Conservation (phyloP, 2,888 invertebrate genomes). For the Eutolmus rufibarbis region DNA sequence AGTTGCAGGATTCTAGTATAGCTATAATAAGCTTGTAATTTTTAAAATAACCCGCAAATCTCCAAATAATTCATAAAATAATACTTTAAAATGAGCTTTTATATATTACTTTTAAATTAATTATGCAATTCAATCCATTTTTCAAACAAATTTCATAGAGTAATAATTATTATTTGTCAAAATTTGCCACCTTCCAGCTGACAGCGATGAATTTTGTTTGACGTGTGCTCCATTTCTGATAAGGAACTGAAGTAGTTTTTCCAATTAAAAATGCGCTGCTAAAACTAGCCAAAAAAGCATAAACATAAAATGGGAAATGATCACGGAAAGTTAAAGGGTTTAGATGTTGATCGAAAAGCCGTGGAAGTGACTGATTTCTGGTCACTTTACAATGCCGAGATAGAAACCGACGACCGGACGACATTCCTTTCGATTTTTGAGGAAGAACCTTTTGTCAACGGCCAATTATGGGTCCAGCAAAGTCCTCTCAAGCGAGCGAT, state of each 20-base stretch:
- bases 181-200: not conserved
- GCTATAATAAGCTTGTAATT: not conserved
- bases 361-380: conserved; percentile 82
- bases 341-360: conserved; percentile 76
- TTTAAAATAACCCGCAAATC: not conserved
- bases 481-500: conserved; percentile 79
- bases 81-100: not conserved
- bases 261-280: not conserved
- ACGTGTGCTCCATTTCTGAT: not conserved
- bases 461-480: conserved; percentile 70
- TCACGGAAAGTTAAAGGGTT: conserved; percentile 73
- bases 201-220: not conserved
- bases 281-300: not conserved
- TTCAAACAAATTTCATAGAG: not conserved
- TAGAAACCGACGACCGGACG: conserved; percentile 63
- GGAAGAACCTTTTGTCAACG: conserved; percentile 72
- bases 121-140: not conserved
- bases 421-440: conserved; percentile 77
- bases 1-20: not conserved
- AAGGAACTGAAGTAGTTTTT: not conserved
- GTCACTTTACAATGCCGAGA: conserved; percentile 67
- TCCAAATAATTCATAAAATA: not conserved
- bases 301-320: conserved; percentile 76
- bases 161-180: too few species aligned
- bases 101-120: not conserved